Evolutionary conservation across 2,113 vertebrate species (phyloP).

Genomic region (Bubo scandiacus): DNA sequence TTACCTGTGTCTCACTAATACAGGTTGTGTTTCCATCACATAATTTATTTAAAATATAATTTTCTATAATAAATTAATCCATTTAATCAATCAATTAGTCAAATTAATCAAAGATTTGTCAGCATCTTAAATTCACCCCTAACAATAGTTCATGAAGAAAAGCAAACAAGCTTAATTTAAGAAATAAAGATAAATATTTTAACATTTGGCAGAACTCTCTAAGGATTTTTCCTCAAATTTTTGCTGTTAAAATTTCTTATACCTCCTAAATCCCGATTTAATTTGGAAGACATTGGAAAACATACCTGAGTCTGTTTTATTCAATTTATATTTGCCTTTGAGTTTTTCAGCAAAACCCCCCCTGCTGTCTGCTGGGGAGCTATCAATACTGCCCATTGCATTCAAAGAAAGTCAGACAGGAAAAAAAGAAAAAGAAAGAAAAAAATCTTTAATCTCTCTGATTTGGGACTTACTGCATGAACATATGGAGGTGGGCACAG

Average conservation of each 20-base stretch:
- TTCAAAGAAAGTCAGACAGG: background rate
- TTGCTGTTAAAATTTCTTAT: background rate
- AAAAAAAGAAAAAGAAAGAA: background rate
- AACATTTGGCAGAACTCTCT: background rate
- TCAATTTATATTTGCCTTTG: background rate
- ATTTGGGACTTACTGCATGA: background rate
- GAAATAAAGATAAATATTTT: background rate
- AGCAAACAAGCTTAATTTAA: background rate
- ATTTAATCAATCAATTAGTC: background rate
- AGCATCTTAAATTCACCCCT: background rate
- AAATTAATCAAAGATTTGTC: background rate
- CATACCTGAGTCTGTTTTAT: background rate
- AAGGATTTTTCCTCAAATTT: background rate
- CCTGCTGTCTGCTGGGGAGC: background rate
- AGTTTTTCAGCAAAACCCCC: background rate
- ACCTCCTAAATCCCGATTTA: constrained; percentile 16
- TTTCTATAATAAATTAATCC: background rate
- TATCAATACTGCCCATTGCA: background rate
- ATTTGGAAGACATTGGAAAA: background rate
- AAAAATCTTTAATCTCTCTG: background rate
- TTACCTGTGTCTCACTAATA: background rate
- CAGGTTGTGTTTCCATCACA: background rate
- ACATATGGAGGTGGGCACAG: constrained; percentile 7
- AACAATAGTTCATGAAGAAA: background rate
- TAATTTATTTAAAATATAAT: background rate